These are phyloP conservation scores for Brachypteracias leptosomus DNA, from an alignment of 2,113 vertebrate genomes.

Conservation along the genomic window DNA sequence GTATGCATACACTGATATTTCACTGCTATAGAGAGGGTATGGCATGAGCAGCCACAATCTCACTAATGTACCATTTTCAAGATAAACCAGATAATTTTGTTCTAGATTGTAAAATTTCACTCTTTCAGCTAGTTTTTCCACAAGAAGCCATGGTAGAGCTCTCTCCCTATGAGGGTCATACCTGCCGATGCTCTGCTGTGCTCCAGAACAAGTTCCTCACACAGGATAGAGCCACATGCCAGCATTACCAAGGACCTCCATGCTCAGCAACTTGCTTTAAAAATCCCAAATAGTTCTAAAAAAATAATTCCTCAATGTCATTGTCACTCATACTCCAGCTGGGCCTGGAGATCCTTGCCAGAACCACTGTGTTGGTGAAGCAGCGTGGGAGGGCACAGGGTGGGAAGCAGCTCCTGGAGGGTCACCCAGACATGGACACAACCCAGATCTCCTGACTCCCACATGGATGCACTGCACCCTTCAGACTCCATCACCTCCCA, in stretches of 20 bases:
- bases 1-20: rapidly evolving
- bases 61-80: neutral
- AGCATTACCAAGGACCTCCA: neutral
- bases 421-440: neutral
- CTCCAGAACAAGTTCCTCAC: neutral
- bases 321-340: neutral
- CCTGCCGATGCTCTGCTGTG: neutral
- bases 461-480: rapidly evolving
- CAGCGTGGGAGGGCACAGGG: rapidly evolving
- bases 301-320: rapidly evolving
- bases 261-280: neutral
- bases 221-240: rapidly evolving
- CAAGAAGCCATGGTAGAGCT: neutral
- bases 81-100: neutral
- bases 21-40: rapidly evolving
- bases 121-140: neutral
- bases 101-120: neutral
- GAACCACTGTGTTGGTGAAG: neutral
- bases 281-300: neutral
- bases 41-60: neutral
- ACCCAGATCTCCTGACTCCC: neutral
- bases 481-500: neutral
- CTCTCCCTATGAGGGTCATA: neutral
- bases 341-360: neutral
- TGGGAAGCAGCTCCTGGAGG: neutral